A percentile compares a stretch with the other conserved stretches of the same genome.
phyloP scores from a whole-genome alignment of 2,113 vertebrate genomes.

The Paradisaea rubra region DNA sequence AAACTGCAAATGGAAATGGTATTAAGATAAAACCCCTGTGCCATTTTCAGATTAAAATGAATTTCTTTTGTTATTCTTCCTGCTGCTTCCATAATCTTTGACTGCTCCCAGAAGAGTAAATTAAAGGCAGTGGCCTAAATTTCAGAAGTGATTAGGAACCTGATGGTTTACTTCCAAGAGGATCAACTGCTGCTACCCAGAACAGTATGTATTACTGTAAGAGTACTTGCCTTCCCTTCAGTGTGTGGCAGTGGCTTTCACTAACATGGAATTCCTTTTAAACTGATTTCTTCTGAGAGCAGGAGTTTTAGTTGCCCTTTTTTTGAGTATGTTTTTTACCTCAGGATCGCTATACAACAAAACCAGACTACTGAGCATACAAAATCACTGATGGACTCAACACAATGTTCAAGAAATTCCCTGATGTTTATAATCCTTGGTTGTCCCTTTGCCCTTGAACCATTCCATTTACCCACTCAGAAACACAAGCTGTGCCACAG shows the following conservation, averaged over 20 bases:
- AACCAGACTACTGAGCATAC: not conserved
- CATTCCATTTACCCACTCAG: not conserved
- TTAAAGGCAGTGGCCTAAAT: not conserved
- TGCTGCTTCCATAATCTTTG: slow-evolving; percentile 12
- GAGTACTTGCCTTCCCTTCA: not conserved
- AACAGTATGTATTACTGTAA: not conserved
- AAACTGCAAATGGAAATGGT: slow-evolving; percentile 15
- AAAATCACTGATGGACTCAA: not conserved
- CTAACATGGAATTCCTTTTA: not conserved
- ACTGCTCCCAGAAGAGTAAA: not conserved
- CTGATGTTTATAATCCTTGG: not conserved
- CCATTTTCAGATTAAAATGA: not conserved
- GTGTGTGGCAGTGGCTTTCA: not conserved
- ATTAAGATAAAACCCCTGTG: slow-evolving; percentile 1
- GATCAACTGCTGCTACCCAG: not conserved
- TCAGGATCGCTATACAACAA: not conserved
- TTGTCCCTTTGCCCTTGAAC: not conserved
- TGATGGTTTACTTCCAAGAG: not conserved
- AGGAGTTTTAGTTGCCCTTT: not conserved
- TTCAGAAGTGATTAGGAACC: not conserved
- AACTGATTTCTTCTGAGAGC: not conserved
- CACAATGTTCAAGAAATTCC: not conserved
- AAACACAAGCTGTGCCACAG: not conserved
- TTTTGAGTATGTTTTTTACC: not conserved
- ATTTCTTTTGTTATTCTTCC: not conserved